Percentiles rank a stretch among this genome's conserved stretches.
Evolutionary conservation across 2,113 vertebrate species (phyloP).

Genomic region (Salvelinus fontinalis): DNA sequence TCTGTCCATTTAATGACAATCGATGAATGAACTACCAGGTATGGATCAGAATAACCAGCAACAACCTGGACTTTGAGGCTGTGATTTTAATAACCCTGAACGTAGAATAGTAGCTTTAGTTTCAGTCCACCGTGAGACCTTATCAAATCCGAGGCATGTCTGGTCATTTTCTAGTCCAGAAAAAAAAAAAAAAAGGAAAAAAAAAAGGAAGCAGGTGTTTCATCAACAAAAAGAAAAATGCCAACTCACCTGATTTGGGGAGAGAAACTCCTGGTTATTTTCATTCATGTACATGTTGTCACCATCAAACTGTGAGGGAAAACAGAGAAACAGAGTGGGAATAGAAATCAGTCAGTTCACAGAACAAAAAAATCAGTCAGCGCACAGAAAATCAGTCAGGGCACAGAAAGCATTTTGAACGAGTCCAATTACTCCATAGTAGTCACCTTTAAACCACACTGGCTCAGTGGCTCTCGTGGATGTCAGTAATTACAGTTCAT

Average conservation of each 20-base stretch:
- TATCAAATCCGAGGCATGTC: too few relatives aligned
- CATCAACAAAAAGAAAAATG: conserved; percentile 11
- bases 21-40: too few relatives aligned
- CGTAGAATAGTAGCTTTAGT: too few relatives aligned
- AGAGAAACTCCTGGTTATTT: conserved; percentile 93
- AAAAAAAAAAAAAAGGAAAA: too few relatives aligned
- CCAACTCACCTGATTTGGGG: conserved; percentile 87
- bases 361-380: too few relatives aligned
- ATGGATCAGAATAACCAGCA: too few relatives aligned
- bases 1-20: too few relatives aligned
- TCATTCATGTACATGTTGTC: conserved; percentile 99
- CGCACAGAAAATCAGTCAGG: not conserved
- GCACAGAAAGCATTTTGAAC: conserved; percentile 31
- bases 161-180: too few relatives aligned
- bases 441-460: conserved; percentile 55
- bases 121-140: too few relatives aligned
- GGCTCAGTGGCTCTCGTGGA: conserved; percentile 58
- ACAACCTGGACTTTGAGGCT: too few relatives aligned
- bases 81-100: too few relatives aligned
- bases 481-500: conserved; percentile 78
- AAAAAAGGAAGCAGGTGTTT: not conserved
- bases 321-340: conserved; percentile 22
- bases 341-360: not conserved
- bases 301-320: conserved; percentile 90
- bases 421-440: conserved; percentile 58